Evolutionary conservation across 2,113 vertebrate species (phyloP), one percentile per base, ranked within the genome.

Genomic region (Notothenia coriiceps): DNA sequence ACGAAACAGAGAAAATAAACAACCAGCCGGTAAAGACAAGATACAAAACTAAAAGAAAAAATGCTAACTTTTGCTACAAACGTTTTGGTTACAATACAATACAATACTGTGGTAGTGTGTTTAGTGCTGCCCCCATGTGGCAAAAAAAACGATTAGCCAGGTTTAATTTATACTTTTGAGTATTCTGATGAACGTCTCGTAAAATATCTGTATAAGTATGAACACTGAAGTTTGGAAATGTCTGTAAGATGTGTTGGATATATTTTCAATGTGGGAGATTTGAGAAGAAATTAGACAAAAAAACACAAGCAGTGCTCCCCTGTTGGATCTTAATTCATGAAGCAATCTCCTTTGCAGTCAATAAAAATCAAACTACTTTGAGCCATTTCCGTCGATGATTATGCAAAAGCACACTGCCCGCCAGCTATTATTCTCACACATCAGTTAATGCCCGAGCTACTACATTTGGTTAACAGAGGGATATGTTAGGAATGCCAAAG

Each of bases 401-500:
- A 87, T 88, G 74, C 69, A 70, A 57, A 50, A 5, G 70, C 80
- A 83, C 78, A 86, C 54, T 56, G 15, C 57, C 35, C 35, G 35
- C 25, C 10, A 0, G 5, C 51, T 22, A 46, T 73, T 25, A 15
- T 65, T 18, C 64, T 74, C 15, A 60, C 20, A 52, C 59, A 47
- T 66, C 20, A 50, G 71, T 56, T 60, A 67, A 50, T 59, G 49
- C 64, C 50, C 17, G 6, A 75, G 49, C 13, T 64, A 33, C 10
- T 47, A 47, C 2, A 54, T 55, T 73, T 59, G 57, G 22, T 43
- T 65, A 59, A 66, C 12, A 33, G 29, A 40, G 11, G 17, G 61
- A 74, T 88, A 82, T 91, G 88, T 54, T 22, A 15, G 10, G 81
- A 88, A 90, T 90, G 46, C 57, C 61, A 70, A 57, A 66, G 46